phyloP scores from a whole-genome alignment of 2,888 invertebrate genomes.

The Atethmia centrago region DNA sequence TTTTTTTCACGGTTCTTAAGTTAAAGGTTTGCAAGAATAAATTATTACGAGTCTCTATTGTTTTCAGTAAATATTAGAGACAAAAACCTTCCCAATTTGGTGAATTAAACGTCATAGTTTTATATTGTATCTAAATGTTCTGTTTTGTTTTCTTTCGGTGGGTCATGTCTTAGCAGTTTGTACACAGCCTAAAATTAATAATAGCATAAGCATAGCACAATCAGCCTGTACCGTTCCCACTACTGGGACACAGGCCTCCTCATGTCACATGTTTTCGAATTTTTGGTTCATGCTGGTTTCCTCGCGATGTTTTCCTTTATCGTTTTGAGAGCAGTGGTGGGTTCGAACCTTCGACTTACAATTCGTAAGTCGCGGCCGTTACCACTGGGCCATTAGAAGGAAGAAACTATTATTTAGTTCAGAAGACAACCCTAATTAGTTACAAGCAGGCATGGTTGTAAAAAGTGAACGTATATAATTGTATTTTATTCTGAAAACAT shows the following conservation, averaged over 20 bases:
- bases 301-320: no score
- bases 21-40: background rate
- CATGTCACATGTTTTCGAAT: no score
- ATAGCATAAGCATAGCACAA: no score
- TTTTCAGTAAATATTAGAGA: background rate
- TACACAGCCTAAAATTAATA: background rate
- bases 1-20: background rate
- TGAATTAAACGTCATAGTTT: background rate
- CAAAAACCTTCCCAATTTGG: background rate
- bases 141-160: background rate
- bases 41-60: background rate
- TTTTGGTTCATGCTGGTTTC: no score
- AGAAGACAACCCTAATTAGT: constrained; percentile 30
- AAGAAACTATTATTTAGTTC: background rate
- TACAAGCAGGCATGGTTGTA: constrained; percentile 23
- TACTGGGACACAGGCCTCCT: no score
- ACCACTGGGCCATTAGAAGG: background rate
- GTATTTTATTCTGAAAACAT: constrained; percentile 33
- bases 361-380: background rate
- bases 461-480: constrained; percentile 47
- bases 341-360: background rate
- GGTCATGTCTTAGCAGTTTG: background rate
- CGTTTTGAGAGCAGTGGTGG: no score
- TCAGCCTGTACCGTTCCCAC: no score
- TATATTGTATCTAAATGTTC: background rate